Evolutionary conservation across 2,797 vertebrate species (phyloP), one percentile per base, ranked within the genome.

Genomic region (Huso huso): DNA sequence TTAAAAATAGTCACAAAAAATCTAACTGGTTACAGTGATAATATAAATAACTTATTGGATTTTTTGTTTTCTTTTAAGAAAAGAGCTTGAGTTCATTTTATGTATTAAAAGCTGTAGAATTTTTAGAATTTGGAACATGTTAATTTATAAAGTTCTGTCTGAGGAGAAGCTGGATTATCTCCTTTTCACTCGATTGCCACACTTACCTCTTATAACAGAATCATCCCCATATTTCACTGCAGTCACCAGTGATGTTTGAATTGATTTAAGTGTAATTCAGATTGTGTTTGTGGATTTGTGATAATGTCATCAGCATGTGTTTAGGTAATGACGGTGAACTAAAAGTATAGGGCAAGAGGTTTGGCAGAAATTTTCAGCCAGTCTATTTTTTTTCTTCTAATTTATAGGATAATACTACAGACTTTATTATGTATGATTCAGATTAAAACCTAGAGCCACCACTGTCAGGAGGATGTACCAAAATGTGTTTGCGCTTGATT

Each of bases 11-110:
- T 86, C 79, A 87, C 84, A 78, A 86, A 87, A 82, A 78, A 83
- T 86, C 84, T 85, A 82, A 82, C 89, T 92, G 88, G 93, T 90
- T 87, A 92, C 90, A 89, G 83, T 86, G 87, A 88, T 88, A 81
- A 90, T 90, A 90, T 86, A 89, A 92, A 88, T 80, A 94, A 95
- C 90, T 95, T 93, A 88, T 93, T 83, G 78, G 64, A 63, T 63
- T 74, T 81, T 83, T 81, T 72, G 18, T 83, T 82, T 82, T 73
- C 8, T 55, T 51, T 70, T 67, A 52, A 48, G 10, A 78, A 84
- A 87, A 49, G 58, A 57, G 50, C 84, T 88, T 88, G 84, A 87
- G 85, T 80, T 83, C 79, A 13, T 37, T 86, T 77, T 73, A 77
- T 84, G 74, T 86, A 76, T 82, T 85, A 70, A 84, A 78, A 78